Percentiles rank a stretch among this genome's conserved stretches.
Evolutionary conservation across 30 jellyfish, hydroid and myxozoan genomes (phyloP).

Genomic region (Chrysaora quinquecirrha): DNA sequence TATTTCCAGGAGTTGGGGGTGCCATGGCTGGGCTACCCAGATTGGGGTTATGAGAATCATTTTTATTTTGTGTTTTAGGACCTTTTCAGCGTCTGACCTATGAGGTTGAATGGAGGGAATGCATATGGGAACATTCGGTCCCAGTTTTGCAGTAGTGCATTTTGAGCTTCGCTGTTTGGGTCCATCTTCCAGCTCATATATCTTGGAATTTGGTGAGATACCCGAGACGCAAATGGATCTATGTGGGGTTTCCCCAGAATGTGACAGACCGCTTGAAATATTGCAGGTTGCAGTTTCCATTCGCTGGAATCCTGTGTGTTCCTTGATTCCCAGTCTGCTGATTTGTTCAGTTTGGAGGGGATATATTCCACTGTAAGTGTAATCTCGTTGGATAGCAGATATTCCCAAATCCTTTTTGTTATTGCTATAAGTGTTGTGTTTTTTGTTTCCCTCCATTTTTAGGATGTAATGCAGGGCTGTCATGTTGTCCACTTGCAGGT

Average conservation of each 20-base stretch:
- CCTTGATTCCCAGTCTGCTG: slow-evolving; percentile 62
- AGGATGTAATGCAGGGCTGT: slow-evolving; percentile 33
- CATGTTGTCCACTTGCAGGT: slow-evolving; percentile 44
- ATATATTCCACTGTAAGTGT: slow-evolving; percentile 35
- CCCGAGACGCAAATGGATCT: slow-evolving; percentile 48
- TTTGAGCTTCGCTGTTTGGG: slow-evolving; percentile 42
- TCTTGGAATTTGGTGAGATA: slow-evolving; percentile 33
- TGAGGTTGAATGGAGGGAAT: slow-evolving; percentile 28
- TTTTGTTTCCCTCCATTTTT: slow-evolving; percentile 40
- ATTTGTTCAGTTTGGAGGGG: slow-evolving; percentile 30
- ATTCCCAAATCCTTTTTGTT: slow-evolving; percentile 34
- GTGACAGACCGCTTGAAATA: slow-evolving; percentile 36
- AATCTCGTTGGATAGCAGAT: slow-evolving; percentile 13
- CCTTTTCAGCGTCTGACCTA: slow-evolving; percentile 38
- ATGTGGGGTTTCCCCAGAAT: slow-evolving; percentile 33
- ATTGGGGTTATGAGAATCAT: slow-evolving; percentile 28
- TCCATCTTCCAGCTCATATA: slow-evolving; percentile 41
- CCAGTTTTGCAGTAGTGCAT: slow-evolving; percentile 40
- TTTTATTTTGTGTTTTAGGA: neutral
- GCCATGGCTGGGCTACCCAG: slow-evolving; percentile 52
- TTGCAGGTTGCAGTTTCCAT: slow-evolving; percentile 40
- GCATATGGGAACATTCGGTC: slow-evolving; percentile 19
- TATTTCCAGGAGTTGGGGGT: slow-evolving; percentile 37
- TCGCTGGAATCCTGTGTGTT: slow-evolving; percentile 44
- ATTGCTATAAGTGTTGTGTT: neutral